Percentiles rank a stretch among this genome's conserved stretches.
Evolutionary conservation across 2,113 vertebrate species (phyloP).

Genomic region (Hemichromis elongatus): DNA sequence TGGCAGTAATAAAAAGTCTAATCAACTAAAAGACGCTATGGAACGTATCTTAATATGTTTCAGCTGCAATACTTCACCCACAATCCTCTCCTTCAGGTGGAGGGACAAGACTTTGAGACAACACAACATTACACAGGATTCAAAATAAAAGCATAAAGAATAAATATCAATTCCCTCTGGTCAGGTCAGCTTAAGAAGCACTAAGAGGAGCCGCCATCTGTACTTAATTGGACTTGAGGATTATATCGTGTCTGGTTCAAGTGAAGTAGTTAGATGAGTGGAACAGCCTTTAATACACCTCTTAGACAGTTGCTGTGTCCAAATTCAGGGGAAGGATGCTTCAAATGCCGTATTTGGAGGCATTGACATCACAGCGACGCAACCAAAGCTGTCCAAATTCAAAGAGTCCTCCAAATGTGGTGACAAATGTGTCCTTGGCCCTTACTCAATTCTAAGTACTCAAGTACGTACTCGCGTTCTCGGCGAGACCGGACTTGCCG

Average conservation of each 20-base stretch:
- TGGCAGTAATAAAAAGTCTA: not conserved
- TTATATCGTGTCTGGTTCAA: not conserved
- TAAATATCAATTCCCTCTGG: no score
- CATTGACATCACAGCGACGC: no score
- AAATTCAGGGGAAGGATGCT: no score
- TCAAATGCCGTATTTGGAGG: no score
- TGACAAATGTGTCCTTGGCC: no score
- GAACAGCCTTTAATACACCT: not conserved
- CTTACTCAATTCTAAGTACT: no score
- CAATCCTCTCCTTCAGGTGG: not conserved
- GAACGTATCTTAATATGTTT: not conserved
- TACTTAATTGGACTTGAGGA: not conserved
- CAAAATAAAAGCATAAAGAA: no score
- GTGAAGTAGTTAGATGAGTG: not conserved
- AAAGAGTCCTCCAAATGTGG: no score
- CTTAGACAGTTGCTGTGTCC: not conserved
- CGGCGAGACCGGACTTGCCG: no score
- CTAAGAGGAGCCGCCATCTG: not conserved
- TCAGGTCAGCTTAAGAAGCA: not conserved
- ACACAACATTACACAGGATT: no score
- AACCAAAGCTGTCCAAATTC: no score
- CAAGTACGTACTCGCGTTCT: no score
- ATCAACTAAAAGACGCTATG: not conserved
- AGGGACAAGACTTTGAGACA: not conserved
- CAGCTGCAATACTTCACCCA: not conserved